Evolutionary conservation across 2,888 invertebrate species (phyloP), one percentile per base, ranked within the genome.

Genomic region (Heliconius erato): DNA sequence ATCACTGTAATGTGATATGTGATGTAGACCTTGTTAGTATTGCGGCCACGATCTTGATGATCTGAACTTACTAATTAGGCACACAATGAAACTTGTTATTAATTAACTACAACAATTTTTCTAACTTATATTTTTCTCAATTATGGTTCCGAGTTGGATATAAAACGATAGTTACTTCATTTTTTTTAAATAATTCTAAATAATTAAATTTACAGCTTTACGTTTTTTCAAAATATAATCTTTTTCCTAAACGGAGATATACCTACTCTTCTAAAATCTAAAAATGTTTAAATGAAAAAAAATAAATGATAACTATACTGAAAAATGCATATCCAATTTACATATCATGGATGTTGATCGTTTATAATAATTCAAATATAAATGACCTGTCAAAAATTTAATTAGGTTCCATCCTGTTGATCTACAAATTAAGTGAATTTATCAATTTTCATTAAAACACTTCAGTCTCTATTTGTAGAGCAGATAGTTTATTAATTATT

Each of bases 381-480:
- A 63, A n/a, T 65, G 28, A 32, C 12, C 74, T 63, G 35, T 76
- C 63, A 59, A 63, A 76, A 63, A 16, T 59, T 35, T 35, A 76
- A 76, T 63, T 76, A 32, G 16, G n/a, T 40, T 35, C 35, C n/a
- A 59, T 14, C 44, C 35, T 59, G 59, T n/a, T 76, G 14, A 76
- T 63, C 35, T 16, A 12, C 59, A 59, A 59, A 28, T 74, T 32
- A n/a, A 74, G 6, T 14, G n/a, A 16, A 26, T 63, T 63, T 76
- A 76, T 76, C n/a, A 63, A 63, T 76, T 63, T 76, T 63, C 16
- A 59, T 76, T 76, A 35, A 59, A 49, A 59, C 35, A n/a, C 23
- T 59, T 12, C 14, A 14, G 59, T 28, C 28, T 67, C 59, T 59
- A 59, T 59, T 32, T 3, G 44, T 28, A 35, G 35, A 71, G 40